Evolutionary conservation across 2,113 vertebrate species (phyloP), one percentile per base, ranked within the genome.

Genomic region (Proteles cristata): DNA sequence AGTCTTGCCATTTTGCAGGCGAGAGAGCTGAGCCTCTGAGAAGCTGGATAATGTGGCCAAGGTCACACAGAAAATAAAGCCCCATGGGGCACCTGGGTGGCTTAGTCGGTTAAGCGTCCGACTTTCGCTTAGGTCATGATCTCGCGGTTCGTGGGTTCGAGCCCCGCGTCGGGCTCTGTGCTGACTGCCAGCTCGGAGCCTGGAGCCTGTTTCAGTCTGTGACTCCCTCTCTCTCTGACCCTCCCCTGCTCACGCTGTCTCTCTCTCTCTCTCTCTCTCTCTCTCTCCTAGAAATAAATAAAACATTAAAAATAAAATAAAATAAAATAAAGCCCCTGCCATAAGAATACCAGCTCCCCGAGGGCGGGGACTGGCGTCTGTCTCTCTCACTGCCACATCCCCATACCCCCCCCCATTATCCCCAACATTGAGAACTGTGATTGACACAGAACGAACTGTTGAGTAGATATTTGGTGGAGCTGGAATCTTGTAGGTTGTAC

Each of bases 1-100:
- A 81, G 76, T 81, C 73, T 90, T 93, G 68, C 58, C 68, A 96
- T 93, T 90, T 93, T 71, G 63, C 26, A 66, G 45, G 39, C 39
- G 16, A 82, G 28, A 39, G 80, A 77, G 25, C 73, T 63, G 19
- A 94, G 39, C 63, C 43, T 88, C 63, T 77, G 43, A 91, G 23
- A 82, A 63, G 28, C 26, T 63, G 25, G 82, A 63, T 39, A 82
- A 82, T 94, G 65, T 91, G 28, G 50, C 61, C 76, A 94, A 91
- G 25, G 66, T 83, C 76, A 88, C 53, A 88, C 61, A 83, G 58
- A 69, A 71, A 69, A 53, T 83, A 90, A 63, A 66, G 88, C 66
- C 69, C 82, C 25, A n/a, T n/a, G n/a, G n/a, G n/a, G n/a, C n/a
- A n/a, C n/a, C n/a, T n/a, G n/a, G n/a, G n/a, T n/a, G n/a, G n/a